Evolutionary conservation across 2,797 vertebrate genomes (phyloP).

Genomic region (Eulemur mongoz): DNA sequence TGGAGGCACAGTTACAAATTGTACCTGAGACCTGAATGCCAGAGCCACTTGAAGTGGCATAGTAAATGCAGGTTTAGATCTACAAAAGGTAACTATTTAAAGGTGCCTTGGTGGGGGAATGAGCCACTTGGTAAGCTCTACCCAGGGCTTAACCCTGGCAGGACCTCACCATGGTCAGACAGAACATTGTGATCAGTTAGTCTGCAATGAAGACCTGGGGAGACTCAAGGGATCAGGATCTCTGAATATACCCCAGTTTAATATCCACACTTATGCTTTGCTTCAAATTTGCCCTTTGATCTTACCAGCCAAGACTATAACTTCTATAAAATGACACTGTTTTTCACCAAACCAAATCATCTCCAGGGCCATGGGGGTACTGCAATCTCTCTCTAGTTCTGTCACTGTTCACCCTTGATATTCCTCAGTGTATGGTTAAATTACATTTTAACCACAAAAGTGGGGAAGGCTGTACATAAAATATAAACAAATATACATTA

Average conservation of each 20-base stretch:
- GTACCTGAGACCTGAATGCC: fast-evolving
- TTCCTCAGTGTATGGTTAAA: neutral
- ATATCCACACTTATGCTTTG: neutral
- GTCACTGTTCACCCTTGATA: neutral
- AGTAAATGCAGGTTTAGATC: neutral
- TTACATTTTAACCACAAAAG: neutral
- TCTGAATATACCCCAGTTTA: neutral
- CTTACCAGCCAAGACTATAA: neutral
- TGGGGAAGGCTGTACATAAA: neutral
- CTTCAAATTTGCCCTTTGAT: neutral
- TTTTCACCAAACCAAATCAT: neutral
- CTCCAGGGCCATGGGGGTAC: neutral
- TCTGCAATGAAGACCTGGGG: neutral
- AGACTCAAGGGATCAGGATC: neutral
- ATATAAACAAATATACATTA: neutral
- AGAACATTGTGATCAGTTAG: neutral
- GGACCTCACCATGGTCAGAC: neutral
- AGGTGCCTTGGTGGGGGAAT: neutral
- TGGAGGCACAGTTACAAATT: neutral
- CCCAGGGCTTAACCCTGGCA: neutral
- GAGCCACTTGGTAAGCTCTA: neutral
- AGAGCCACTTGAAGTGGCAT: neutral
- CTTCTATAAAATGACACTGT: neutral
- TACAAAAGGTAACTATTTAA: neutral
- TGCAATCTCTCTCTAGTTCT: neutral